Base-by-base conservation (phyloP, 2,113 vertebrate species). In the Pelmatolapia mariae region DNA sequence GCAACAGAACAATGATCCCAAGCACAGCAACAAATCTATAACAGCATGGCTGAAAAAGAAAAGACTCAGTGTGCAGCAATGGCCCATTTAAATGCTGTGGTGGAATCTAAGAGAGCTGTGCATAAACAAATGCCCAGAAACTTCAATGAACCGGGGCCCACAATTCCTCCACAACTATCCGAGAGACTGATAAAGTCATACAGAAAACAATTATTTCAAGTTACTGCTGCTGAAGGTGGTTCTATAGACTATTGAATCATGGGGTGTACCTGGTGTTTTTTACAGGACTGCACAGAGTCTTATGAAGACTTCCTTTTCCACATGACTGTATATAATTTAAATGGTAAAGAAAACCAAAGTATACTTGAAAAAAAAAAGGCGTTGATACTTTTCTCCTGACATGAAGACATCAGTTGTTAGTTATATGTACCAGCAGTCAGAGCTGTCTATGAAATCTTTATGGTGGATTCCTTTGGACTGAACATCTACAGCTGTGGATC, bases 401-500 rank as follows among this genome's bases (percentile, higher is more conserved):
- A 47, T 12, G 15, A 29, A 26, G 6, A 80, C 50, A 61, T 24
- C 33, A 59, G 18, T 50, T 87, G 24, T 76, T 33, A 24, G n/a
- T 85, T 71, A 73, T 50, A 47, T 54, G 16, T 19, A 50, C 0
- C 53, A 81, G 40, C 57, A 43, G 66, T 71, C 26, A 31, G 50
- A 86, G 33, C 36, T 50, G 45, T 19, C 50, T 54, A 18, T 22
- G 7, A 85, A 83, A 82, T 53, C 26, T 79, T 81, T 86, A 79
- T 79, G 61, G 82, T 81, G 33, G 50, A 89, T 80, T 89, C 43
- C 82, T 63, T 87, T 54, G 73, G 66, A 78, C 13, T 13, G 56
- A 87, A 91, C 89, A 93, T 93, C 76, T 93, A 89, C 81, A 53
- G 85, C 19, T 29, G 26, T 81, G 54, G 82, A 87, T 47, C 53